A percentile compares a stretch with the other conserved stretches of the same genome.
phyloP scores from a whole-genome alignment of 2,888 invertebrate genomes.

The Troglohyphantes excavatus region DNA sequence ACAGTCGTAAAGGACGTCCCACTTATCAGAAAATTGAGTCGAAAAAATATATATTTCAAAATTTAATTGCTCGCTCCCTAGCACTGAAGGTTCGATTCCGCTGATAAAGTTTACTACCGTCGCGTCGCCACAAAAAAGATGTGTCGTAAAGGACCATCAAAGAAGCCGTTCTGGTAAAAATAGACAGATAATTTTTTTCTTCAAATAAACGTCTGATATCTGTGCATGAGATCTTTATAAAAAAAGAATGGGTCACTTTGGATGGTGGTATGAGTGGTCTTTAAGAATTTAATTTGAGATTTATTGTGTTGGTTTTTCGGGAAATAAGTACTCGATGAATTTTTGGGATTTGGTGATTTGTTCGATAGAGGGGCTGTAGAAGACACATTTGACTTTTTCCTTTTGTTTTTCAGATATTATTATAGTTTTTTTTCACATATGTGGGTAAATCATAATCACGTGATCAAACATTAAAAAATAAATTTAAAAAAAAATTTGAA shows the following conservation, averaged over 20 bases:
- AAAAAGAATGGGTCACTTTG: conserved; percentile 50
- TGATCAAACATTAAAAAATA: too few relatives aligned
- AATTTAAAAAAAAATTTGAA: too few relatives aligned
- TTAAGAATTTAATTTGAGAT: conserved; percentile 63
- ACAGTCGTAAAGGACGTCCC: conserved; percentile 63
- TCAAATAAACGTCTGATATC: conserved; percentile 39
- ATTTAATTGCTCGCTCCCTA: conserved; percentile 66
- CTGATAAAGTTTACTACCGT: conserved; percentile 70
- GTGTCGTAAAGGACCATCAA: conserved; percentile 46
- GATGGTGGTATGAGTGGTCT: conserved; percentile 62
- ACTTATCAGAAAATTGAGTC: conserved; percentile 55
- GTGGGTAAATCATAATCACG: too few relatives aligned
- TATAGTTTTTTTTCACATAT: too few relatives aligned
- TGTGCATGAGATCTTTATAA: conserved; percentile 58
- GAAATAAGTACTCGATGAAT: conserved; percentile 36
- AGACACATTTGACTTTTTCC: too few relatives aligned
- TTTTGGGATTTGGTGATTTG: conserved; percentile 20
- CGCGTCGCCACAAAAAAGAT: conserved; percentile 24
- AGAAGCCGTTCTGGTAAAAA: conserved; percentile 38
- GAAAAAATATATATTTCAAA: conserved; percentile 68
- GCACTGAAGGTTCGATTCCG: conserved; percentile 65
- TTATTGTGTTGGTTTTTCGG: conserved; percentile 56
- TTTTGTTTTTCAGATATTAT: too few relatives aligned
- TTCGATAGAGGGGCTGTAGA: too few relatives aligned
- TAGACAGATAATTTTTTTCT: neutral